Evolutionary conservation across 2,113 vertebrate genomes (phyloP).

Genomic region (Alaudala cheleensis): DNA sequence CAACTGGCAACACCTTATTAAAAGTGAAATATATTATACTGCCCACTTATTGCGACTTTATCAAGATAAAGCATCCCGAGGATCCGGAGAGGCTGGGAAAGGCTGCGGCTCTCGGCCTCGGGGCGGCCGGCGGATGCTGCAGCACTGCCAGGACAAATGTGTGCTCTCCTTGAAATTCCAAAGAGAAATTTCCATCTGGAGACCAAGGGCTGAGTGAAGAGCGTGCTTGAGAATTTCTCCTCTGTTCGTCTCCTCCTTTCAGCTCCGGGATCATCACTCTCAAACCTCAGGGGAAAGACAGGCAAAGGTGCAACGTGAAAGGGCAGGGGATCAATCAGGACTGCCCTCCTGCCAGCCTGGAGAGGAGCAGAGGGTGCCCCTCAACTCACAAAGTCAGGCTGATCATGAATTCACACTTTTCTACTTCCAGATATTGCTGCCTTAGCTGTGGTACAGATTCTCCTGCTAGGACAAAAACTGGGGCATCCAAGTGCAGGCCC

Average conservation of each 20-base stretch:
- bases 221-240: not conserved
- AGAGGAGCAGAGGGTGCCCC: not conserved
- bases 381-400: not conserved
- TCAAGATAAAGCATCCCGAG: conserved; percentile 73
- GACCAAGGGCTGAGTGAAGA: not conserved
- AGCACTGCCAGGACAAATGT: not conserved
- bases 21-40: conserved; percentile 80
- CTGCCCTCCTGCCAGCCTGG: not conserved
- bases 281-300: not conserved
- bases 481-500: not conserved
- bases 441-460: not conserved
- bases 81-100: conserved; percentile 31
- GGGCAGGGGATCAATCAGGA: not conserved
- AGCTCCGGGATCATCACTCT: not conserved
- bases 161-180: not conserved
- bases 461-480: not conserved
- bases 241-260: not conserved
- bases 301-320: fast-evolving
- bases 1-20: conserved; percentile 81
- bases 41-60: conserved; percentile 76
- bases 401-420: fast-evolving
- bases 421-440: not conserved
- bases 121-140: not conserved
- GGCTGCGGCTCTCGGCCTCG: not conserved
- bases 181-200: not conserved